A percentile compares a stretch with the other conserved stretches of the same genome.
These are phyloP conservation scores for Bombus cullumanus DNA, from an alignment of 1,140 invertebrate genomes.

Conservation along the genomic window DNA sequence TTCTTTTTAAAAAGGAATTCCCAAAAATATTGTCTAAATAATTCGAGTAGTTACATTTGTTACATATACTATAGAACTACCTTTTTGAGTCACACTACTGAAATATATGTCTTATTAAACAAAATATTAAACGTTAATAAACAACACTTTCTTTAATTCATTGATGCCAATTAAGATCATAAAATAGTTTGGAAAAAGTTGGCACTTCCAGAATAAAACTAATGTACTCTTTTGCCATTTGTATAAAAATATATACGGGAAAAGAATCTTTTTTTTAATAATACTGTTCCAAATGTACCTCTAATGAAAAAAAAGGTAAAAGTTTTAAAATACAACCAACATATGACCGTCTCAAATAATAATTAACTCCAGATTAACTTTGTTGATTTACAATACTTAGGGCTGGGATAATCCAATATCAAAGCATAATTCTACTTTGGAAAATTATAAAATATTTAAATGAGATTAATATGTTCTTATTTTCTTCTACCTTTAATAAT, in stretches of 20 bases:
- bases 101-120: not conserved
- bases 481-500: conserved; percentile 15
- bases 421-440: conserved; percentile 11
- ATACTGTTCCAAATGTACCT: conserved; percentile 39
- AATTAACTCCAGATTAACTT: not conserved
- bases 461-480: not conserved
- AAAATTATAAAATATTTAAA: conserved; percentile 32
- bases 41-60: not conserved
- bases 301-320: not conserved
- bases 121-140: not conserved
- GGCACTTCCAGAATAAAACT: not conserved
- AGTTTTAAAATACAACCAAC: not conserved
- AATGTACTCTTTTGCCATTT: not conserved
- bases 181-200: not conserved
- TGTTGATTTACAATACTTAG: not conserved
- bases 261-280: conserved; percentile 31
- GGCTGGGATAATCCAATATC: conserved; percentile 18
- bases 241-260: not conserved
- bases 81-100: not conserved
- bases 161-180: not conserved
- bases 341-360: not conserved
- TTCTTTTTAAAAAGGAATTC: not conserved
- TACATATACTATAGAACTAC: not conserved
- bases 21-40: conserved; percentile 12
- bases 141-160: not conserved